A percentile compares a stretch with the other conserved stretches of the same genome.
These are phyloP conservation scores for Andrena cerasifolii DNA, from an alignment of 1,140 invertebrate genomes.

Conservation along the genomic window DNA sequence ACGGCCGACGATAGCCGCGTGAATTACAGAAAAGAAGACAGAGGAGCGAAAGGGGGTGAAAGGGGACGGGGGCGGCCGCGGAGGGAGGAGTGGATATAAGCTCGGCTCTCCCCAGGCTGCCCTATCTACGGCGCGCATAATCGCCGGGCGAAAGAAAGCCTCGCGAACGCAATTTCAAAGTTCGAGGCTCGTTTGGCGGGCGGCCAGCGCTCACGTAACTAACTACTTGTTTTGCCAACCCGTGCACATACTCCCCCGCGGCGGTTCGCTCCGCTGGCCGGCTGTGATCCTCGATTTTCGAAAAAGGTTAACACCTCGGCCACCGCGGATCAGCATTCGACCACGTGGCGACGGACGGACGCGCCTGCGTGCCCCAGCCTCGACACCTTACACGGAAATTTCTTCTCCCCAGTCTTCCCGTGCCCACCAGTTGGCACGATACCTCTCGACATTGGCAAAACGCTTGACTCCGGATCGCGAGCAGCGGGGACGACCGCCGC, in stretches of 20 bases:
- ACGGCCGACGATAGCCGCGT: constrained; percentile 43
- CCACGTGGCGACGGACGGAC: constrained; percentile 67
- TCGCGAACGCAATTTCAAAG: constrained; percentile 50
- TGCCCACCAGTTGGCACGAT: constrained; percentile 62
- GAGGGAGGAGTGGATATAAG: constrained; percentile 25
- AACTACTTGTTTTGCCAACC: constrained; percentile 69
- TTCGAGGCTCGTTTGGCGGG: constrained; percentile 61
- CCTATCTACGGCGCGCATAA: constrained; percentile 49
- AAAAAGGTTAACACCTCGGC: constrained; percentile 67
- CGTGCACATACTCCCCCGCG: constrained; percentile 41
- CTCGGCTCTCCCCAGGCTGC: constrained; percentile 8
- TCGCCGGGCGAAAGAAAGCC: constrained; percentile 49
- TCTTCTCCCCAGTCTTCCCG: constrained; percentile 66
- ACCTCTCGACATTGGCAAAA: constrained; percentile 34
- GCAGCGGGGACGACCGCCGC: too few species aligned
- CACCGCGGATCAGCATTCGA: constrained; percentile 59
- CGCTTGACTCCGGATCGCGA: background rate
- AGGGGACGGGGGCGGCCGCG: background rate
- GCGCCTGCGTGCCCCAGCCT: constrained; percentile 67
- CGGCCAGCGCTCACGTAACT: constrained; percentile 67
- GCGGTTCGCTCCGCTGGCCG: constrained; percentile 18
- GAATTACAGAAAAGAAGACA: constrained; percentile 59
- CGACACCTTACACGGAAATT: constrained; percentile 64
- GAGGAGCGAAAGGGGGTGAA: background rate
- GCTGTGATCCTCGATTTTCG: constrained; percentile 62